Conservation (phyloP, 2,113 vertebrate genomes). For the Dipodomys ordii region DNA sequence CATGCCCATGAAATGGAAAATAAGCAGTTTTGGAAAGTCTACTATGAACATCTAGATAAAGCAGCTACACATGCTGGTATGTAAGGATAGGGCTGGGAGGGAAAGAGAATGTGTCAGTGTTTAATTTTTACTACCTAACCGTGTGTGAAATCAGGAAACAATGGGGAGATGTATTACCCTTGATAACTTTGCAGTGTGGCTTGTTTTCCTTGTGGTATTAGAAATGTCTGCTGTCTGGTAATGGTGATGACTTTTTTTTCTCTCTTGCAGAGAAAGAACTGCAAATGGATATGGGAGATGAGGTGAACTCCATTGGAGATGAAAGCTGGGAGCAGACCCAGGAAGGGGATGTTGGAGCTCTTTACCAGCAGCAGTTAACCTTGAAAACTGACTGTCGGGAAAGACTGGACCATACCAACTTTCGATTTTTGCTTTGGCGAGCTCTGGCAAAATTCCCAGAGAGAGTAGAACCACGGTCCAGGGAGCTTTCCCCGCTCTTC, state of each 20-base stretch:
- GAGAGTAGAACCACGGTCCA: constrained; percentile 93
- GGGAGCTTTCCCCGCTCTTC: constrained; percentile 95
- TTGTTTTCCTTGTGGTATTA: neutral
- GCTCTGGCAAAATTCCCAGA: constrained; percentile 94
- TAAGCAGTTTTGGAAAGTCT: constrained; percentile 96
- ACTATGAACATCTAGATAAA: constrained; percentile 94
- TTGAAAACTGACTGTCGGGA: constrained; percentile 84
- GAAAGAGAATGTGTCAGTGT: neutral
- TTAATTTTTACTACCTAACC: neutral
- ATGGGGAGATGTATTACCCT: neutral
- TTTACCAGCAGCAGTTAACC: constrained; percentile 90
- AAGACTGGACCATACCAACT: constrained; percentile 95
- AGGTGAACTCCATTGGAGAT: constrained; percentile 56
- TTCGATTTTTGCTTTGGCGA: constrained; percentile 94
- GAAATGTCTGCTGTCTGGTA: neutral
- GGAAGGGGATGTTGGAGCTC: constrained; percentile 85
- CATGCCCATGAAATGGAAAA: constrained; percentile 97
- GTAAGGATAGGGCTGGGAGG: constrained; percentile 15
- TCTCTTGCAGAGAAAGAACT: constrained; percentile 91
- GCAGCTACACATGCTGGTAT: constrained; percentile 90
- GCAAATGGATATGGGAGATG: constrained; percentile 80
- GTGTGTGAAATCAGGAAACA: neutral
- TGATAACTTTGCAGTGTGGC: neutral
- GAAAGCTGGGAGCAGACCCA: constrained; percentile 84
- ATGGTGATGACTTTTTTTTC: neutral